Conservation (phyloP, 2,888 invertebrate species). For the Drosophila mettleri region DNA sequence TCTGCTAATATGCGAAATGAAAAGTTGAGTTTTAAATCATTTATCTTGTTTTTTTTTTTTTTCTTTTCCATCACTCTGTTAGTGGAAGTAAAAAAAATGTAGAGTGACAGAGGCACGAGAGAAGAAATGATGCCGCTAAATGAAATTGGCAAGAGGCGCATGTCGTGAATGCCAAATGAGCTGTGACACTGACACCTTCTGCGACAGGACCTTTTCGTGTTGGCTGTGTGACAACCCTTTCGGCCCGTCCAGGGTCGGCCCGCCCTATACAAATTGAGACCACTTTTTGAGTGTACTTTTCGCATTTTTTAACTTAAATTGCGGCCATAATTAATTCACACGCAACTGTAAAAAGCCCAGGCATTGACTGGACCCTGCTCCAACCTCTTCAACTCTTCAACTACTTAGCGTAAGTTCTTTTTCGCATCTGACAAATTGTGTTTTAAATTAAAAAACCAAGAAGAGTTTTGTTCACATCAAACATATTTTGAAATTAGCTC, state of each 20-base stretch:
- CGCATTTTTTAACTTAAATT: constrained; percentile 75
- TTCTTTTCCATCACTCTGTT: constrained; percentile 44
- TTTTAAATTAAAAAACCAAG: constrained; percentile 10
- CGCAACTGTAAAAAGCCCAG: constrained; percentile 10
- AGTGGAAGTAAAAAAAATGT: constrained; percentile 9
- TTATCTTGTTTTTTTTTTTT: constrained; percentile 76
- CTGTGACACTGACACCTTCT: constrained; percentile 70
- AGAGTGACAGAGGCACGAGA: constrained; percentile 69
- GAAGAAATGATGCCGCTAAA: constrained; percentile 65
- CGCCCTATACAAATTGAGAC: constrained; percentile 66
- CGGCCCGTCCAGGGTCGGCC: constrained; percentile 32
- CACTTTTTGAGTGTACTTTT: constrained; percentile 76
- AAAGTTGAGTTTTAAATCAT: constrained; percentile 79
- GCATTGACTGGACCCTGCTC: constrained; percentile 22
- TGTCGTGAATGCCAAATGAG: constrained; percentile 76
- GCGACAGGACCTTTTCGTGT: constrained; percentile 21
- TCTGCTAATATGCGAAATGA: constrained; percentile 78
- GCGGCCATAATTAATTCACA: constrained; percentile 74
- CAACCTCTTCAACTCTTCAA: constrained; percentile 14
- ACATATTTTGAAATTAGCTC: constrained; percentile 16
- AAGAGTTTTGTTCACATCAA: neutral
- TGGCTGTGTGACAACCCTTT: constrained; percentile 60
- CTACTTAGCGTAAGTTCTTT: constrained; percentile 33
- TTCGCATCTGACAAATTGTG: constrained; percentile 62
- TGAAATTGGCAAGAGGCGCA: constrained; percentile 70